Evolutionary conservation across 2,113 vertebrate genomes (phyloP).

Genomic region (Psettodes erumei): DNA sequence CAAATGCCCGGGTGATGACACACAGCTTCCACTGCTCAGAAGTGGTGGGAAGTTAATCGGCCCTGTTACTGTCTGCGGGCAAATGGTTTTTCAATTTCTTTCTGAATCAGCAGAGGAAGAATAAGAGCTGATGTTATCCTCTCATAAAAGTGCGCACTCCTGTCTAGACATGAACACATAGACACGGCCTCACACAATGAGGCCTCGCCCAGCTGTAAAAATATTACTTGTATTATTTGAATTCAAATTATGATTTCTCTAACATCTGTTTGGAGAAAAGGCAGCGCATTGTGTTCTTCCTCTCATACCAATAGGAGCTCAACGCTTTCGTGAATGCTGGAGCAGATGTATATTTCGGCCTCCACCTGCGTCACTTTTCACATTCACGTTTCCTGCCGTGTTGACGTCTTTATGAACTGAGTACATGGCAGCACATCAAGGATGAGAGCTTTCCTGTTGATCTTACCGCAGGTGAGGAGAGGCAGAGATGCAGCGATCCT

Average conservation of each 20-base stretch:
- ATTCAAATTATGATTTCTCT: slow-evolving; percentile 48
- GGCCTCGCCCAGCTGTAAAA: slow-evolving; percentile 42
- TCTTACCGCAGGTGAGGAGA: slow-evolving; percentile 28
- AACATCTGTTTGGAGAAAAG: slow-evolving; percentile 45
- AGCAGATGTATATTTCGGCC: slow-evolving; percentile 14
- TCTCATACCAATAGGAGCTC: slow-evolving; percentile 10
- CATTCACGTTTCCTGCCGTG: neutral
- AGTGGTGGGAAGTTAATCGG: slow-evolving; percentile 46
- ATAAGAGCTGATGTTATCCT: slow-evolving; percentile 35
- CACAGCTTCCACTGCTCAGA: slow-evolving; percentile 59
- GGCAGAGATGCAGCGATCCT: slow-evolving; percentile 38
- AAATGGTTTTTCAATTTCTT: slow-evolving; percentile 26
- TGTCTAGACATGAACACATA: slow-evolving; percentile 67
- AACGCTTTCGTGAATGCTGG: neutral
- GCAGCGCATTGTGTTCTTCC: neutral
- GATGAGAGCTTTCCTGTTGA: slow-evolving; percentile 19
- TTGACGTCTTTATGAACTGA: slow-evolving; percentile 47
- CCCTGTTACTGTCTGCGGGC: slow-evolving; percentile 38
- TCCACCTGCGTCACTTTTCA: neutral
- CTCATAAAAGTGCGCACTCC: slow-evolving; percentile 39
- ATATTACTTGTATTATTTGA: no score
- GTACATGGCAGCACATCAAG: slow-evolving; percentile 37
- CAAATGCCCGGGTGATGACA: slow-evolving; percentile 62
- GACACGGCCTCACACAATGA: slow-evolving; percentile 24
- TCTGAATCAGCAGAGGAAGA: slow-evolving; percentile 51